A percentile compares a stretch with the other conserved stretches of the same genome.
These are phyloP conservation scores for Leptogaster cylindrica DNA, from an alignment of 2,888 invertebrate species.

Conservation along the genomic window DNA sequence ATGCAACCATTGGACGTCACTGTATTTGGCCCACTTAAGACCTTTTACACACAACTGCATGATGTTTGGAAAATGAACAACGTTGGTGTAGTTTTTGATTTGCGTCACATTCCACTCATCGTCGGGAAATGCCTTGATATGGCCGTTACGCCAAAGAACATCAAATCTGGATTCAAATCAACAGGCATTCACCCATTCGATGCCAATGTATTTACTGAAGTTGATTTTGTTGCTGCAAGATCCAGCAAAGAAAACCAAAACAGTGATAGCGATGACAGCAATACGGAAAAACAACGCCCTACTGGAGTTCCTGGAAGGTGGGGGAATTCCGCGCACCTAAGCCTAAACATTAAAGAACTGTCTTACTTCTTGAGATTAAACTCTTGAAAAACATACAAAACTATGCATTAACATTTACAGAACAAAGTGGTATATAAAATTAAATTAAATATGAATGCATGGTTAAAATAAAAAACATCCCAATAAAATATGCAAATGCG, in stretches of 20 bases:
- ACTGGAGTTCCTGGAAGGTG: too few relatives aligned
- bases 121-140: conserved; percentile 63
- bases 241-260: neutral
- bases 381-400: too few relatives aligned
- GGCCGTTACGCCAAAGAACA: conserved; percentile 85
- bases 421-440: too few relatives aligned
- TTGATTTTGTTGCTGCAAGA: neutral
- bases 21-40: conserved; percentile 1
- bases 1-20: conserved; percentile 15
- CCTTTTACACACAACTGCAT: neutral
- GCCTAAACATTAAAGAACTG: too few relatives aligned
- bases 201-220: conserved; percentile 3
- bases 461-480: too few relatives aligned
- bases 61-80: neutral
- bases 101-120: neutral
- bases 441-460: too few relatives aligned
- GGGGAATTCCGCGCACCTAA: too few relatives aligned
- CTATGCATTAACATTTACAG: too few relatives aligned
- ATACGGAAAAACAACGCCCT: conserved; percentile 4
- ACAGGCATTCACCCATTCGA: conserved; percentile 24
- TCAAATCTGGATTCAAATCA: conserved; percentile 67
- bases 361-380: too few relatives aligned
- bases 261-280: neutral
- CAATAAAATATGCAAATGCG: too few relatives aligned
- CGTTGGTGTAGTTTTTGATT: neutral